Evolutionary conservation across 2,113 vertebrate species (phyloP), one percentile per base, ranked within the genome.

Genomic region (Petaurus breviceps): DNA sequence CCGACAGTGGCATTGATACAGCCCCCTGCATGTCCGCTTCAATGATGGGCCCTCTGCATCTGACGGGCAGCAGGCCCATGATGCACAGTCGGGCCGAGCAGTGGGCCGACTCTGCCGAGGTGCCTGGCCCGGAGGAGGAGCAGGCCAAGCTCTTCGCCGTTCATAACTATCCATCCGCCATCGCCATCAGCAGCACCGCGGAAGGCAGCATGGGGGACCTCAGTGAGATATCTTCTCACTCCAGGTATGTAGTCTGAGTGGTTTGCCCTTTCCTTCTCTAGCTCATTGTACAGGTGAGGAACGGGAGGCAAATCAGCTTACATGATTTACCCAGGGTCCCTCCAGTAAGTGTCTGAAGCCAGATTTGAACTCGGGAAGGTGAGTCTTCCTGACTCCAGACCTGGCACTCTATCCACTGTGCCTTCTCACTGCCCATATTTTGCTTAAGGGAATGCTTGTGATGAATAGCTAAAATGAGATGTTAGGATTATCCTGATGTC

Each of bases 1-100:
- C 99, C 0, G 99, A 99, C 98, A 99, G 99, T 28, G 99, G 99
- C 90, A 99, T 99, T 1, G 99, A 99, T 94, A 99, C 99, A 0
- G 99, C 99, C 90, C 99, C 99, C 4, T 99, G 99, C 97, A 97
- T 99, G 98, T 98, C 99, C 0, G 92, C 99, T 0, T 92, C 98
- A 0, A 97, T 98, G 8, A 97, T 99, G 12, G 98, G 98, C 19
- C 98, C 98, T 0, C 57, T 98, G 93, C 98, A 99, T 91, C 98
- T 99, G 46, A 94, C 97, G 0, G 99, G 99, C 96, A 98, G 99
- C 97, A 98, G 99, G 93, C 97, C 99, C 2, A 95, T 99, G 14
- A 97, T 99, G 22, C 99, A 99, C 92, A 98, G 99, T 37, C 98
- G 98, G 47, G 53, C 98, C 0, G 99, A 99, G 94, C 99, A 98